Evolutionary conservation across 1,140 invertebrate species (phyloP).

Genomic region (Stenopsyche tienmushanensis): DNA sequence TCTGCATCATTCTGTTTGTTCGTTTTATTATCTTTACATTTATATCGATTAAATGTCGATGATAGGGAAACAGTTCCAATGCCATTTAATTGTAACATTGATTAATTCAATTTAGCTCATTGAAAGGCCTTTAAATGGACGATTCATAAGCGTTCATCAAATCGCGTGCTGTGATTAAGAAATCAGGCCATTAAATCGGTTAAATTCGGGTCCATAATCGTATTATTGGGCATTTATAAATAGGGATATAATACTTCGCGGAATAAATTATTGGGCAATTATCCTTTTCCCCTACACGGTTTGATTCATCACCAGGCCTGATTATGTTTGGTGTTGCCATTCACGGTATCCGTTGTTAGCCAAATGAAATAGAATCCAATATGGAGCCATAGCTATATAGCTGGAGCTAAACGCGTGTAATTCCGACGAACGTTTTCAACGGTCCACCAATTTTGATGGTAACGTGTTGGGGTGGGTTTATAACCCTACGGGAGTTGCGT

Average conservation of each 20-base stretch:
- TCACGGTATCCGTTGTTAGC: neutral
- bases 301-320: neutral
- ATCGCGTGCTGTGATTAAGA: no score
- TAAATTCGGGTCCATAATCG: no score
- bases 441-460: neutral
- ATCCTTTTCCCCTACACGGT: neutral
- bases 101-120: no score
- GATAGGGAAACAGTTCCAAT: no score
- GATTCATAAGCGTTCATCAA: no score
- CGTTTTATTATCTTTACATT: no score
- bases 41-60: no score
- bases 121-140: no score
- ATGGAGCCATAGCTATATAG: neutral
- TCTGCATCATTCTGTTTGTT: no score
- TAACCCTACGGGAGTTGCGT: neutral
- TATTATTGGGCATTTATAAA: neutral
- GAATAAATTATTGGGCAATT: neutral
- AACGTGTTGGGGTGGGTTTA: neutral
- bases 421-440: neutral
- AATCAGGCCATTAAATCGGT: no score
- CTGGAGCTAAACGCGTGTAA: neutral
- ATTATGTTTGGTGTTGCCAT: neutral
- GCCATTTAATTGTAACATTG: no score
- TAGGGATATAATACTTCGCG: no score
- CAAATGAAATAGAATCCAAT: conserved; percentile 11